Evolutionary conservation across 2,888 invertebrate species (phyloP), one percentile per base, ranked within the genome.

Genomic region (Dioctria rufipes): DNA sequence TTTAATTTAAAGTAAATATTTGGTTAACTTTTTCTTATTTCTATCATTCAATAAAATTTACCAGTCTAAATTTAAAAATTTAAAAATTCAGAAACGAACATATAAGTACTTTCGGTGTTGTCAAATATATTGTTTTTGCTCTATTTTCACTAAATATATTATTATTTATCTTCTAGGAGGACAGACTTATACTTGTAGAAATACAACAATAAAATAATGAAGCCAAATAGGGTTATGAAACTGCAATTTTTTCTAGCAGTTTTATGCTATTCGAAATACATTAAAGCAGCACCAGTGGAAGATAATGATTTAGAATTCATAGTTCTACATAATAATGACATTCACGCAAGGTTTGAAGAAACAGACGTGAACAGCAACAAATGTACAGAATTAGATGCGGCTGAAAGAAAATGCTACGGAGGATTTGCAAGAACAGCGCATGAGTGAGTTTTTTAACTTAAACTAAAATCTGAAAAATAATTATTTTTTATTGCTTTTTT

Each of bases 261-360:
- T 2, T 13, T 60, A 4, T 60, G 60, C 60, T 60, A 25, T n/a
- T n/a, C 13, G 4, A 58, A 37, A 4, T 13, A 25, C 5, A 39
- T 63, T 37, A 46, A 43, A 37, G 46, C 77, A 4, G 8, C 25
- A 37, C 54, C 78, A 3, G 80, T 25, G 85, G 85, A 5, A 40
- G 86, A 85, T 2, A 87, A 86, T 1, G 90, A 88, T 83, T 91
- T 93, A 84, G 91, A 93, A 80, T 87, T 96, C 63, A 91, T 93
- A 2, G 92, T 96, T 73, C 87, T 96, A 0, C 96, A 97, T 88
- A 96, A 95, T 83, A 97, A 96, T 87, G 97, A 97, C 86, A 94
- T 96, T 91, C 96, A 96, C 87, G 92, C 95, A 1, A 91, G 93
- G 82, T 95, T 93, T 85, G 94, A 95, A 80, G 92, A 96, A 87